Conservation (phyloP, 2,888 invertebrate genomes). For the Tetragnatha montana region DNA sequence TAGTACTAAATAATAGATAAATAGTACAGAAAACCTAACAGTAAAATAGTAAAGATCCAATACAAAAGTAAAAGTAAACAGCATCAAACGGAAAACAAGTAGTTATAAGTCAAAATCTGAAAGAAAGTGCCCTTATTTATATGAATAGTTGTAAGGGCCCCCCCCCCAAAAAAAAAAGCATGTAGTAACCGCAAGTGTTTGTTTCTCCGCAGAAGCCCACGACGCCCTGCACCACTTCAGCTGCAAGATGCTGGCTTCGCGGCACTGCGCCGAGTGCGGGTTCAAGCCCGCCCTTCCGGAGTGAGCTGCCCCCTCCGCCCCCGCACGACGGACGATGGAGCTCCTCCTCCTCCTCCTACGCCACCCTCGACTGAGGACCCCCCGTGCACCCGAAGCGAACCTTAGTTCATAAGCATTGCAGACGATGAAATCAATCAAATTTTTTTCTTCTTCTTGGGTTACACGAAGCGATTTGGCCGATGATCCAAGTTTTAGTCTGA, state of each 20-base stretch:
- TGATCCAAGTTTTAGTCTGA: neutral
- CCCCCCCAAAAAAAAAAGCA: neutral
- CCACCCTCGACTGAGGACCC: conserved; percentile 35
- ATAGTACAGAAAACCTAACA: too few species aligned
- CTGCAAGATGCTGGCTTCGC: conserved; percentile 75
- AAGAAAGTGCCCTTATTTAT: too few species aligned
- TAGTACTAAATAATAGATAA: too few species aligned
- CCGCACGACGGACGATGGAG: conserved; percentile 19
- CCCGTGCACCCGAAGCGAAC: conserved; percentile 22
- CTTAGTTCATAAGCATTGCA: too few species aligned
- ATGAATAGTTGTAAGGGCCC: too few species aligned
- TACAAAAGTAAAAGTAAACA: too few species aligned
- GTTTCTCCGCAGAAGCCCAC: conserved; percentile 75
- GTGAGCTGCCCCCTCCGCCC: conserved; percentile 59
- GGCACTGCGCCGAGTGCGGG: conserved; percentile 74
- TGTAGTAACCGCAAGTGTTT: conserved; percentile 13
- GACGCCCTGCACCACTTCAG: conserved; percentile 76
- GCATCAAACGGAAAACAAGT: too few species aligned
- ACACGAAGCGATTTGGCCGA: neutral
- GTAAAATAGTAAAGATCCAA: too few species aligned
- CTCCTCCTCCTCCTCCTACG: neutral
- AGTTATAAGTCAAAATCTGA: too few species aligned
- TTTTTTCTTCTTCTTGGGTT: too few species aligned
- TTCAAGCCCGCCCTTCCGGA: conserved; percentile 73
- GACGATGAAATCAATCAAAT: too few species aligned